Evolutionary conservation across 1,140 invertebrate species (phyloP).

Genomic region (Heliconius eleuchia): DNA sequence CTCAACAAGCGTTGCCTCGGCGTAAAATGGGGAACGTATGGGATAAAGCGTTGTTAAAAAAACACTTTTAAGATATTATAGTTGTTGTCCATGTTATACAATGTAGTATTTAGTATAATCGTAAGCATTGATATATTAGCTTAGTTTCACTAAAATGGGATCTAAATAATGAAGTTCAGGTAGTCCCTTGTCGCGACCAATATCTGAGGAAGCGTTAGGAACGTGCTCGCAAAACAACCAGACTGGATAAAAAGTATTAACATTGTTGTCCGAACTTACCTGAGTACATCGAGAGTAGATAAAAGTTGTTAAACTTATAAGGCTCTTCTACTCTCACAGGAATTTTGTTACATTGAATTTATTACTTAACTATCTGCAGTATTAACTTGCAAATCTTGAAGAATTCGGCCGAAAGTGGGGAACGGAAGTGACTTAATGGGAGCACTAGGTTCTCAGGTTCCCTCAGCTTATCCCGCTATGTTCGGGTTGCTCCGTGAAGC

Average conservation of each 20-base stretch:
- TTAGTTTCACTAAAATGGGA: slow-evolving; percentile 6
- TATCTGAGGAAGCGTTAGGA: slow-evolving; percentile 9
- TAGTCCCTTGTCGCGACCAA: background rate
- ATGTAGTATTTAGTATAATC: background rate
- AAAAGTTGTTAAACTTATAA: slow-evolving; percentile 1
- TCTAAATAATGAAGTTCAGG: background rate
- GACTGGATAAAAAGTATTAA: slow-evolving; percentile 23
- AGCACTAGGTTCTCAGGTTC: too few relatives aligned
- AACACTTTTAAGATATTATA: background rate
- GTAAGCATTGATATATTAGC: background rate
- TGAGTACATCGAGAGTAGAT: background rate
- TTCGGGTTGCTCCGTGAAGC: too few relatives aligned
- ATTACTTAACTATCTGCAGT: background rate
- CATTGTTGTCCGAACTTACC: slow-evolving; percentile 9
- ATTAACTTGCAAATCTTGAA: too few relatives aligned
- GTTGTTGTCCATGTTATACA: background rate
- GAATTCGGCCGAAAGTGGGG: too few relatives aligned
- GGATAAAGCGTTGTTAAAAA: too few relatives aligned
- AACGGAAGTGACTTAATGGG: too few relatives aligned
- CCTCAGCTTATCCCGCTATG: too few relatives aligned
- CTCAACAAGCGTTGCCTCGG: too few relatives aligned
- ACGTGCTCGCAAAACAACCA: slow-evolving; percentile 14
- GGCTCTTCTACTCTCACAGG: background rate
- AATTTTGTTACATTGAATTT: background rate
- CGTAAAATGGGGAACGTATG: too few relatives aligned